Evolutionary conservation across 2,113 vertebrate genomes (phyloP), one percentile per base, ranked within the genome.

Genomic region (Silurus asotus): DNA sequence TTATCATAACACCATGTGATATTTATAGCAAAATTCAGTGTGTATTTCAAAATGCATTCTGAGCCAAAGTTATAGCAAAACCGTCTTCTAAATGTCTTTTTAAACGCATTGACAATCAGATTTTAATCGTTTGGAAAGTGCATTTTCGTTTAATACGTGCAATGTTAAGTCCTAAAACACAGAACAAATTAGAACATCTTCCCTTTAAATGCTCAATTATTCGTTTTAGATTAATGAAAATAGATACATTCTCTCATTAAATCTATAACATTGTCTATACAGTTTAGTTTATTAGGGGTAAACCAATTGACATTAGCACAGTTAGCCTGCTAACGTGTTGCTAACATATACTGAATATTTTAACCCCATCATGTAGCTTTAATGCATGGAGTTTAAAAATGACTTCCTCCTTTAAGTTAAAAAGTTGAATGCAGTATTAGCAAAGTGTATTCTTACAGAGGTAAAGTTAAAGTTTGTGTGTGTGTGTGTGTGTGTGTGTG

Each of bases 401-500:
- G 2, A 70, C 9, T 48, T 48, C 28, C 37, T 1, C 3, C 28
- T 23, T 23, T 61, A 45, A 61, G 17, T 59, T 3, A 2, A 61
- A 48, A 45, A 61, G 17, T 59, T 3, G 6, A 61, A 48, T 23
- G 37, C 25, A 80, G 58, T 9, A 48, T 81, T 62, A 37, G 25
- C 25, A 79, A 56, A 37, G 25, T 58, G 77, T 77, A 23, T 59
- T 28, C 49, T 59, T 9, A 80, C 28, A 45, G 55, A 80, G 77
- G 56, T 61, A 20, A 15, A 45, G 55, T 20, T 59, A 20, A 1
- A 25, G 58, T 49, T 5, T 48, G 79, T 65, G 79, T 81, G 61
- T 64, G 28, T 80, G n/a, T 28, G 77, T 80, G 77, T 80, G 56
- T 80, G 55, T 80, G 78, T 45, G 28, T 79, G 76, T 56, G 55